Evolutionary conservation across 2,888 invertebrate genomes (phyloP), one percentile per base, ranked within the genome.

Genomic region (Aspidiotus destructor): DNA sequence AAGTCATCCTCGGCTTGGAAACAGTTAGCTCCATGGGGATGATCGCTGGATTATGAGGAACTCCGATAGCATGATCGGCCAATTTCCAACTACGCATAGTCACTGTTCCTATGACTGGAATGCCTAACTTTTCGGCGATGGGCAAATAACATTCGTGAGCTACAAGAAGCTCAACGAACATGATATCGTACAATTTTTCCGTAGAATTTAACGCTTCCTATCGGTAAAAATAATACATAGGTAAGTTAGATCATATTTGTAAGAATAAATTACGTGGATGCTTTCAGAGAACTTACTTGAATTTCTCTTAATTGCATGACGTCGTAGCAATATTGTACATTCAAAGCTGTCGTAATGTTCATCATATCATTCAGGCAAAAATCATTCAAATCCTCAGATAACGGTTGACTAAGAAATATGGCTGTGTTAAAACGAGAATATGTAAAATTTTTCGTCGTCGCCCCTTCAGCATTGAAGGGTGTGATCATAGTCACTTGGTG

Each of bases 141-240:
- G 64, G 64, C 40, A 65, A 17, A 13, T 42, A 65, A 28, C 64
- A 65, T 44, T 65, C 17, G 57, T 55, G 17, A 8, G 44, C 17
- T 9, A 57, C 41, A 8, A 55, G 28, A 13, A 57, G 8, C 41
- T 57, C 64, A 15, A 65, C 44, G n/a, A 65, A 65, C 42, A 65
- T 28, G 8, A 65, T 44, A 42, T 65, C 55, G 57, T 55, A 65
- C 28, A 65, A 28, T 65, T 65, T 65, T n/a, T 55, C 28, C 8
- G 28, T 42, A 9, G 64, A 65, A n/a, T 42, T 57, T 8, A 65
- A 42, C 7, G 57, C 41, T 15, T 40, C 28, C 64, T 65, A 17
- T 42, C 42, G 41, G 44, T 8, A 28, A 28, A 28, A 28, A 28
- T 28, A 28, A 28, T 28, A 5, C 5, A 28, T 28, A 3, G n/a